Percentiles rank a stretch among this genome's conserved stretches.
Conservation (phyloP, 2,113 vertebrate species). For the Dermatemys mawii region DNA sequence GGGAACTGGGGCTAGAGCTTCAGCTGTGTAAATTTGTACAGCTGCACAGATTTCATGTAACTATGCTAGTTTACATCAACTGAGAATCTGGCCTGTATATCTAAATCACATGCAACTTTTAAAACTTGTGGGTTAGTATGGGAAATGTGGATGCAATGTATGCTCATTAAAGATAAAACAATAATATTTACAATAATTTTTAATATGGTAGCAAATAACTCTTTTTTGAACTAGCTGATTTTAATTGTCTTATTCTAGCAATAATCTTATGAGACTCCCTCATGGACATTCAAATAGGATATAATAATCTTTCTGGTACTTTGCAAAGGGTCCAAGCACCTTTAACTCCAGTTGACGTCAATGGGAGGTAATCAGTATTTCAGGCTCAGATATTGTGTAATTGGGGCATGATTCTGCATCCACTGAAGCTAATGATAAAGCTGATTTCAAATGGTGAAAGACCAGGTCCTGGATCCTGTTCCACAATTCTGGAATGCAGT, state of each 20-base stretch:
- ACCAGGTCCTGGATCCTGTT: neutral
- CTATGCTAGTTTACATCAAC: neutral
- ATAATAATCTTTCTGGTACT: neutral
- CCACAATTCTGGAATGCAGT: neutral
- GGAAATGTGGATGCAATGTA: neutral
- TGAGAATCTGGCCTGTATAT: neutral
- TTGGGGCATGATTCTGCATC: neutral
- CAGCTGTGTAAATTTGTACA: neutral
- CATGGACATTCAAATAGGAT: neutral
- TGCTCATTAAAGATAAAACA: too few relatives aligned
- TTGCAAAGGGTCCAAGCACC: neutral
- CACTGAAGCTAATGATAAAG: neutral
- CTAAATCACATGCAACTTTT: neutral
- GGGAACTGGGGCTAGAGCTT: neutral
- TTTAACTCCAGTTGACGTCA: neutral
- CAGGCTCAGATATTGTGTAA: neutral
- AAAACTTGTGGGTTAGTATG: neutral
- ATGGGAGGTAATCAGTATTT: neutral
- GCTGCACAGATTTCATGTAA: neutral
- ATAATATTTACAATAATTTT: too few relatives aligned
- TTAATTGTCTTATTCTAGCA: neutral
- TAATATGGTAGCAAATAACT: too few relatives aligned
- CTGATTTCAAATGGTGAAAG: neutral
- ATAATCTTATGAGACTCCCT: neutral
- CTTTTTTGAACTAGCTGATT: neutral